These are phyloP conservation scores for Eudasyphora cyanicolor DNA, from an alignment of 2,888 invertebrate genomes.

Conservation along the genomic window DNA sequence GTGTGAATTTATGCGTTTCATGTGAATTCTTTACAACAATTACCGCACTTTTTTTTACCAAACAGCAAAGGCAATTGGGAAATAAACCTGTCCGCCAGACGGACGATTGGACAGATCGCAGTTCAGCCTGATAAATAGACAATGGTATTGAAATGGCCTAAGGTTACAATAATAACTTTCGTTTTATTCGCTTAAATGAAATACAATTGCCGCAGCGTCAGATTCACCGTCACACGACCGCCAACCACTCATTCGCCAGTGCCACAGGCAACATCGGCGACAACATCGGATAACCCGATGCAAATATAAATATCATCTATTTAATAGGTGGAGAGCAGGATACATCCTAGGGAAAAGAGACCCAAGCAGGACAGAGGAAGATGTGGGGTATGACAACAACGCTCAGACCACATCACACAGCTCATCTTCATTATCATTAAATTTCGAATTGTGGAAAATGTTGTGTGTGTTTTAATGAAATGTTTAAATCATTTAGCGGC, in stretches of 20 bases:
- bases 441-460: slow-evolving; percentile 31
- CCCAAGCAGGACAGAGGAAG: no score
- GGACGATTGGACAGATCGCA: slow-evolving; percentile 15
- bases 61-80: not conserved
- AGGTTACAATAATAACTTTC: slow-evolving; percentile 50
- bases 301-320: slow-evolving; percentile 23
- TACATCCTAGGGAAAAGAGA: no score
- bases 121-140: slow-evolving; percentile 43
- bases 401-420: no score
- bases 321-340: no score
- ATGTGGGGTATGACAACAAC: no score
- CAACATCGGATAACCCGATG: not conserved
- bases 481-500: slow-evolving; percentile 25
- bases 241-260: slow-evolving; percentile 21
- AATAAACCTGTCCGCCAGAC: not conserved
- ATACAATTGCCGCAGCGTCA: slow-evolving; percentile 20
- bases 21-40: slow-evolving; percentile 30
- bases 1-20: slow-evolving; percentile 20
- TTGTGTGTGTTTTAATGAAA: slow-evolving; percentile 31
- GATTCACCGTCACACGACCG: slow-evolving; percentile 18
- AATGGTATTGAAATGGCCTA: slow-evolving; percentile 59
- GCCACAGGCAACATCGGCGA: slow-evolving; percentile 12
- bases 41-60: slow-evolving; percentile 26
- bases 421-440: slow-evolving; percentile 16
- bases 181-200: slow-evolving; percentile 38